Evolutionary conservation across 2,888 invertebrate species (phyloP).

Genomic region (Dromius quadrimaculatus): DNA sequence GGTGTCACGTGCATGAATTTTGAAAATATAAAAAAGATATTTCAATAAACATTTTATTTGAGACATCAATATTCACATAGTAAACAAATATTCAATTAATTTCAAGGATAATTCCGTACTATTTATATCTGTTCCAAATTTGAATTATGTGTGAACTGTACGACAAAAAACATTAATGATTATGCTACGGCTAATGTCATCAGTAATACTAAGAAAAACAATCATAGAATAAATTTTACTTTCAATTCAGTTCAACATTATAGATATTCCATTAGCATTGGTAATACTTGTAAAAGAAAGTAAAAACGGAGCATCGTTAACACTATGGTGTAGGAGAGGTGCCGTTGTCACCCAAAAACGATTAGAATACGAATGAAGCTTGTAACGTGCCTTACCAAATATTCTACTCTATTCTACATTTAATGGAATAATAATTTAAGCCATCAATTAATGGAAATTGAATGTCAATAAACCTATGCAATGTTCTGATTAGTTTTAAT

Average conservation of each 20-base stretch:
- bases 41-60: too few relatives aligned
- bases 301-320: conserved; percentile 9
- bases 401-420: too few relatives aligned
- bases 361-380: conserved; percentile 39
- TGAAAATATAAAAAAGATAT: too few relatives aligned
- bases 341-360: conserved; percentile 38
- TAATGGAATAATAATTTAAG: too few relatives aligned
- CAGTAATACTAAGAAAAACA: too few relatives aligned
- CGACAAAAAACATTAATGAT: conserved; percentile 2
- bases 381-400: conserved; percentile 36
- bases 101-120: background rate
- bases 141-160: background rate
- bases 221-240: background rate
- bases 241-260: background rate
- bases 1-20: too few relatives aligned
- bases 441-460: background rate
- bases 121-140: background rate
- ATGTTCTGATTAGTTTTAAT: background rate
- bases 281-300: conserved; percentile 20
- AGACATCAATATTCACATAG: too few relatives aligned
- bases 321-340: background rate
- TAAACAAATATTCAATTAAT: background rate
- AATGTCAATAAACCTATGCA: too few relatives aligned
- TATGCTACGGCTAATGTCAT: too few relatives aligned
- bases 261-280: background rate